phyloP scores from a whole-genome alignment of 2,888 invertebrate species.

The Drosophila melanosoma region DNA sequence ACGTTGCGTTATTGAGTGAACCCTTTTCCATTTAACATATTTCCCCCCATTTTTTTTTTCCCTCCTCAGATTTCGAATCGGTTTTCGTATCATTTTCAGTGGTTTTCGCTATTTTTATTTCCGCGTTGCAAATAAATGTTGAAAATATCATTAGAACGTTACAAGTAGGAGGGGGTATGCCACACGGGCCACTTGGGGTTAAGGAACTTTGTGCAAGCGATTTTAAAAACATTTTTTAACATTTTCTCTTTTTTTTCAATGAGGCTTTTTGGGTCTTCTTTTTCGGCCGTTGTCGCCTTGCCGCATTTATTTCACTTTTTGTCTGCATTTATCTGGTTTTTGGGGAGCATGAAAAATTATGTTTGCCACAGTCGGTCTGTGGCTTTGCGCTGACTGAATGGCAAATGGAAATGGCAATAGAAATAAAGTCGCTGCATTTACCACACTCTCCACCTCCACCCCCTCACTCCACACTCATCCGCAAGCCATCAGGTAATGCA shows the following conservation, averaged over 20 bases:
- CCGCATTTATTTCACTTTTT: conserved; percentile 54
- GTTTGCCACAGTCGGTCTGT: conserved; percentile 48
- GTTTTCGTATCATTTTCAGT: conserved; percentile 24
- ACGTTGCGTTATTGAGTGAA: conserved; percentile 38
- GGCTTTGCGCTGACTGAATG: background rate
- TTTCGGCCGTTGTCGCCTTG: conserved; percentile 43
- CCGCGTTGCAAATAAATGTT: conserved; percentile 78
- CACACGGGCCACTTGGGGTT: conserved; percentile 54
- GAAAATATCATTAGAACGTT: conserved; percentile 63
- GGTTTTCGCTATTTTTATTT: conserved; percentile 53
- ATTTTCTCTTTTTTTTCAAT: background rate
- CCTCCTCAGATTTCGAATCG: conserved; percentile 38
- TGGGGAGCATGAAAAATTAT: conserved; percentile 68
- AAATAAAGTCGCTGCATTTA: conserved; percentile 39
- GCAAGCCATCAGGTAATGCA: conserved; percentile 1
- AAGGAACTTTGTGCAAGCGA: conserved; percentile 66
- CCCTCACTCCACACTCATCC: background rate
- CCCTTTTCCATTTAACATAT: conserved; percentile 41
- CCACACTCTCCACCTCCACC: background rate
- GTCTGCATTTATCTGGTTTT: conserved; percentile 73
- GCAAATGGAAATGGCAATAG: conserved; percentile 36
- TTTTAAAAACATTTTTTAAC: conserved; percentile 26
- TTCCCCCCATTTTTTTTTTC: background rate
- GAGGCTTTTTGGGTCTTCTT: conserved; percentile 10
- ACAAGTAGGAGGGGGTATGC: background rate